Percentiles rank a stretch among this genome's conserved stretches.
phyloP scores from a whole-genome alignment of 2,113 vertebrate genomes.

The Antechinus stuartii region DNA sequence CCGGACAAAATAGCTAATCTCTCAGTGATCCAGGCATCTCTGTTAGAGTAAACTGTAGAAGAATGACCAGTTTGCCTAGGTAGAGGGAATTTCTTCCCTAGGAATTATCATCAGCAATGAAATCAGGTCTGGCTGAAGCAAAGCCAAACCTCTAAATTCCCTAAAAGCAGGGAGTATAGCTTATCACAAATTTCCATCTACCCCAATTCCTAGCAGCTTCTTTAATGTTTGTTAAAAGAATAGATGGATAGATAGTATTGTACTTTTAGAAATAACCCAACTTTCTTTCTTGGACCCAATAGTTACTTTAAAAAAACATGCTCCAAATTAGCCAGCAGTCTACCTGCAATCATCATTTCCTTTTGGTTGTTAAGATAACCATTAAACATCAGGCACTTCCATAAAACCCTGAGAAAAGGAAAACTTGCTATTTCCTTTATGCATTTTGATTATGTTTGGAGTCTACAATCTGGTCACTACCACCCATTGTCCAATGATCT shows the following conservation, averaged over 20 bases:
- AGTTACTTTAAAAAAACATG: neutral
- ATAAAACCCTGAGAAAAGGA: neutral
- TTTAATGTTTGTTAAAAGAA: neutral
- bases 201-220: neutral
- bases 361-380: conserved; percentile 23
- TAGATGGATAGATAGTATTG: neutral
- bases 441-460: conserved; percentile 9
- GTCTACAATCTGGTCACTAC: conserved; percentile 30
- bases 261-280: conserved; percentile 32
- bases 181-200: neutral
- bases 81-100: neutral
- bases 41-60: neutral
- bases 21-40: neutral
- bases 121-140: neutral
- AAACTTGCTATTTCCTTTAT: neutral
- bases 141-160: neutral
- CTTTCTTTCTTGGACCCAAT: neutral
- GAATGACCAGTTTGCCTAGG: neutral
- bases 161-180: neutral
- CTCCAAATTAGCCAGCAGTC: conserved; percentile 5
- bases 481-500: conserved; percentile 10
- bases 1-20: neutral
- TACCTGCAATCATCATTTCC: conserved; percentile 28
- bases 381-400: conserved; percentile 7
- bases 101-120: neutral